Evolutionary conservation across 2,888 invertebrate species (phyloP), one percentile per base, ranked within the genome.

Genomic region (Drymonia ruficornis): DNA sequence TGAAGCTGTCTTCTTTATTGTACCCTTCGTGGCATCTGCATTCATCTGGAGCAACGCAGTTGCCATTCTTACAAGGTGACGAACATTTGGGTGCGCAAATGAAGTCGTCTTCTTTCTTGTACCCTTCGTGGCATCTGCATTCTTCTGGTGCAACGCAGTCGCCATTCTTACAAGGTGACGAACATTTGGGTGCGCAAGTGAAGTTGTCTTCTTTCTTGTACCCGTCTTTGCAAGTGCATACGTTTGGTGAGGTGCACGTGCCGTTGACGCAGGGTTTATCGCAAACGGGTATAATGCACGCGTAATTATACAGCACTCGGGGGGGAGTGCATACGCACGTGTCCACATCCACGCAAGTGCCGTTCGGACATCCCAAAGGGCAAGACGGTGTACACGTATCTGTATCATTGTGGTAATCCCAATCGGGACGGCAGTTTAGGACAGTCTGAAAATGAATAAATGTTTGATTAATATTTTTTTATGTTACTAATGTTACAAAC

Each of bases 61-160:
- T 8, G 5, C 61, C 65, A 9, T 61, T 42, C 1, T 53, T 49
- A n/a, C 63, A 63, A 1, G 29, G 0, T 2, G n/a, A n/a, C n/a
- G n/a, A n/a, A n/a, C 23, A 6, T 11, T 8, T 5, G 49, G 65
- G 65, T 34, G 16, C 43, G 40, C 74, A 67, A 2, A 45, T 63
- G 12, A n/a, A n/a, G n/a, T 56, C 47, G 15, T 65, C 60, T 55
- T 89, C 46, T 34, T 38, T 50, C 36, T 29, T 53, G 53, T 84
- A 91, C 1, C 90, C 92, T 19, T 64, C 65, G 29, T 82, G 72
- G 57, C 93, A 93, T 9, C 67, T 64, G 44, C 93, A 93, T 15
- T 70, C 67, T 0, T 86, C 72, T 0, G 88, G 88, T 0, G 75
- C 84, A 2, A 76, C 62, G 55, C 93, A 93, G 0, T 65, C 65